phyloP scores from a whole-genome alignment of 2,888 invertebrate genomes.

The Pachymerium ferrugineum region DNA sequence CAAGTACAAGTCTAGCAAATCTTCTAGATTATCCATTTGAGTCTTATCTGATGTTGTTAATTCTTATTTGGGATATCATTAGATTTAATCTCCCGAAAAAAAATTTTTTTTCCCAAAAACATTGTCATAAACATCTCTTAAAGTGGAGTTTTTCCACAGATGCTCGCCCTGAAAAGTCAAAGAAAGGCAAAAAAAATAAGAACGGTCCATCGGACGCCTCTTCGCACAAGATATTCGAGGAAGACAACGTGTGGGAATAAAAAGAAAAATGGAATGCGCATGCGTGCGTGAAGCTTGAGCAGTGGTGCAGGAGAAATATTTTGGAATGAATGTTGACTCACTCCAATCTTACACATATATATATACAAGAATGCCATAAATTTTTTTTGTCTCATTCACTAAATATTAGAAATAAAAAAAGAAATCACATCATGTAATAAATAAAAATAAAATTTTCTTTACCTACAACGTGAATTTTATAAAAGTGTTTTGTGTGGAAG shows the following conservation, averaged over 20 bases:
- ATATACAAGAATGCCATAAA: neutral
- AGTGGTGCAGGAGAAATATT: conserved; percentile 10
- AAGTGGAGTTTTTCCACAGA: neutral
- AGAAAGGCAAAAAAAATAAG: neutral
- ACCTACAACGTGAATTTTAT: no score
- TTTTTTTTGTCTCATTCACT: neutral
- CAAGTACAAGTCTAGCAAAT: no score
- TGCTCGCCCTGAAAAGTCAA: neutral
- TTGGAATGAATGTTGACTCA: conserved; percentile 11
- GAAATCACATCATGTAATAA: neutral
- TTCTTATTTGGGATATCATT: no score
- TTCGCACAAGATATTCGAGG: conserved; percentile 25
- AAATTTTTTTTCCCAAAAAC: no score
- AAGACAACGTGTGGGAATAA: conserved; percentile 23
- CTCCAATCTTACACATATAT: neutral
- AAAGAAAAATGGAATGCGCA: conserved; percentile 7
- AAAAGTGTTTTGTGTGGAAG: neutral
- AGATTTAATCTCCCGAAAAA: no score
- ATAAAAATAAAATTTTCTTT: neutral
- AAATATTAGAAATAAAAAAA: neutral
- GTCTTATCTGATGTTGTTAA: no score
- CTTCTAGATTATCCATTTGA: no score
- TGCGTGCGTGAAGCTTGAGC: conserved; percentile 25
- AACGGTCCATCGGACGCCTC: conserved; percentile 20
- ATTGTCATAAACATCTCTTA: neutral